Conservation (phyloP, 2,888 invertebrate species). For the Lycaena phlaeas region DNA sequence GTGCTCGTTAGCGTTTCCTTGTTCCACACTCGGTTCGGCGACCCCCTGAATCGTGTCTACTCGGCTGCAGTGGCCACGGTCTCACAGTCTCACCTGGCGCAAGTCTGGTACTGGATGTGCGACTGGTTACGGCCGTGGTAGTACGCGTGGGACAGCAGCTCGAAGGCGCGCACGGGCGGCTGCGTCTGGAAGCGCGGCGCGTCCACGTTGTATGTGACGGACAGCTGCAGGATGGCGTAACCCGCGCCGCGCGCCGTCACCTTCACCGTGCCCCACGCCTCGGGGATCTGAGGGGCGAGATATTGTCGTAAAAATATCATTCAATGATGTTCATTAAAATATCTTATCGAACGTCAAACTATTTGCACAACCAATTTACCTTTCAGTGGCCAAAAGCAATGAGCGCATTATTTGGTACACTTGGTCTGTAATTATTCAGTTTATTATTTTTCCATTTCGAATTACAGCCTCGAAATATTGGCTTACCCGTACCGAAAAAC, state of each 20-base stretch:
- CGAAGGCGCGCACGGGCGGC: slow-evolving; percentile 88
- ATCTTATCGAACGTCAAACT: too few relatives aligned
- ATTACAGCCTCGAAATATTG: too few relatives aligned
- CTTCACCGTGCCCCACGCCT: slow-evolving; percentile 95
- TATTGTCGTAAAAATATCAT: too few relatives aligned
- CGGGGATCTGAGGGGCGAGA: slow-evolving; percentile 89
- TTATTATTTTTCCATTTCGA: too few relatives aligned
- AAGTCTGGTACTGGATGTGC: slow-evolving; percentile 88
- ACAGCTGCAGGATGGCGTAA: slow-evolving; percentile 95
- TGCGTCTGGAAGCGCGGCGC: slow-evolving; percentile 85
- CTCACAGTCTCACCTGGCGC: slow-evolving; percentile 79
- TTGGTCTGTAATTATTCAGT: too few relatives aligned
- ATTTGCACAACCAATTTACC: too few relatives aligned
- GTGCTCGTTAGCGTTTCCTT: too few relatives aligned
- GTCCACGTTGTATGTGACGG: slow-evolving; percentile 93
- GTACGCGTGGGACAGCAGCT: slow-evolving; percentile 80
- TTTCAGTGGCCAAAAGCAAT: too few relatives aligned
- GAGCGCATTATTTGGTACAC: slow-evolving; percentile 38
- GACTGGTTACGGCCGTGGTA: slow-evolving; percentile 95
- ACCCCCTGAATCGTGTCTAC: background rate
- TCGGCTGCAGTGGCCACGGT: background rate
- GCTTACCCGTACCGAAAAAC: too few relatives aligned
- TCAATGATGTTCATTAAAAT: too few relatives aligned
- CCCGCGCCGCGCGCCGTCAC: slow-evolving; percentile 94
- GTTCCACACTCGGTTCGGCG: too few relatives aligned